phyloP scores from a whole-genome alignment of 2,888 invertebrate genomes.

The Agrochola lychnidis region DNA sequence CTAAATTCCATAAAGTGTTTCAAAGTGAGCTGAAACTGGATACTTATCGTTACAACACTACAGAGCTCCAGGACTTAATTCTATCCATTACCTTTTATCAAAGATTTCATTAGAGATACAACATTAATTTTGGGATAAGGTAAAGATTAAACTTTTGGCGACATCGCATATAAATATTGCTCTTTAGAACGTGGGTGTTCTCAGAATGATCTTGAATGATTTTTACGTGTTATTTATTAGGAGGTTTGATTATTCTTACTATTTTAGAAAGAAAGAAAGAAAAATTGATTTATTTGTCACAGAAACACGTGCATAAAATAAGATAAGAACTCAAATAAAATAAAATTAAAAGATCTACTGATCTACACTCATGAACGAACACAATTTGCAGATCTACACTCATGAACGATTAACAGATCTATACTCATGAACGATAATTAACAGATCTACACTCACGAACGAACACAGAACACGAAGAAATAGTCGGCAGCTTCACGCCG shows the following conservation, averaged over 20 bases:
- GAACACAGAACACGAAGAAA: too few relatives aligned
- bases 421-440: too few relatives aligned
- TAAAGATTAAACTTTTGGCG: slow-evolving; percentile 47
- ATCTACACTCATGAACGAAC: too few relatives aligned
- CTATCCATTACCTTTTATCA: slow-evolving; percentile 50
- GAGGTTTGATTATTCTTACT: neutral
- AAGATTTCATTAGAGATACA: slow-evolving; percentile 63
- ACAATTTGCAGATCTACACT: too few relatives aligned
- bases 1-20: slow-evolving; percentile 25
- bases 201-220: slow-evolving; percentile 7
- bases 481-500: too few relatives aligned
- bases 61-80: slow-evolving; percentile 30
- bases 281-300: neutral
- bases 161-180: slow-evolving; percentile 50
- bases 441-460: too few relatives aligned
- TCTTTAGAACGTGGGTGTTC: slow-evolving; percentile 22
- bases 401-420: too few relatives aligned
- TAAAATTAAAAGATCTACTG: neutral
- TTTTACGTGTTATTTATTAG: neutral
- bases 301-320: neutral
- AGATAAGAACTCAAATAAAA: neutral
- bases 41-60: slow-evolving; percentile 47
- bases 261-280: neutral
- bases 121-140: slow-evolving; percentile 57
- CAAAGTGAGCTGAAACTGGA: slow-evolving; percentile 31